A percentile compares a stretch with the other conserved stretches of the same genome.
Conservation (phyloP, 2,888 invertebrate genomes). For the Andrena marginata region DNA sequence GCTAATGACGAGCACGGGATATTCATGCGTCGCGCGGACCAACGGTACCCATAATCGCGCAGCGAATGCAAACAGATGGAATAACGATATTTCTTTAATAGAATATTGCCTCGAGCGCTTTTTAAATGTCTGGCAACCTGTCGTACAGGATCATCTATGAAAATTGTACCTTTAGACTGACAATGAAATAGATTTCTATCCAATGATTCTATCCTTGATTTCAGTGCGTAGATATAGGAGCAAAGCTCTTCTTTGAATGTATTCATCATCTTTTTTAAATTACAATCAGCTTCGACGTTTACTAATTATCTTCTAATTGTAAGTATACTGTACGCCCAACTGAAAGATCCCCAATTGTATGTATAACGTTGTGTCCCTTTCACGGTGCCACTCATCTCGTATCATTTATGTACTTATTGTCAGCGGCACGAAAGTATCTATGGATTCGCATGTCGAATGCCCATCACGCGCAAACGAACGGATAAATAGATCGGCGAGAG, state of each 20-base stretch:
- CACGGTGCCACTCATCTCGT: slow-evolving; percentile 8
- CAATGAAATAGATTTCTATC: too few species aligned
- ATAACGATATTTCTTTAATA: not conserved
- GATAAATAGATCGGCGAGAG: slow-evolving; percentile 79
- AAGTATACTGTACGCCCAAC: too few species aligned
- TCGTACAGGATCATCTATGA: too few species aligned
- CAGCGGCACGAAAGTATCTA: slow-evolving; percentile 22
- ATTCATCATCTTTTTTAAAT: too few species aligned
- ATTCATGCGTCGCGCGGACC: slow-evolving; percentile 22
- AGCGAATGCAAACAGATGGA: not conserved
- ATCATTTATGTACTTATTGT: slow-evolving; percentile 47
- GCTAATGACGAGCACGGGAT: slow-evolving; percentile 47
- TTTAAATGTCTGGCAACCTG: too few species aligned
- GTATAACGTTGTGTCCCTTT: not conserved
- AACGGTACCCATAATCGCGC: slow-evolving; percentile 19
- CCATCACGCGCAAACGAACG: slow-evolving; percentile 75
- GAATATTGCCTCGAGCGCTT: too few species aligned
- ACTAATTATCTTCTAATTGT: too few species aligned
- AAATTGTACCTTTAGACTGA: too few species aligned
- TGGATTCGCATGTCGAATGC: slow-evolving; percentile 45
- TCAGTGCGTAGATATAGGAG: too few species aligned
- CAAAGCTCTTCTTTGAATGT: too few species aligned
- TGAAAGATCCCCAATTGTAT: not conserved
- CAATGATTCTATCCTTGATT: too few species aligned
- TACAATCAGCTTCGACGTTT: too few species aligned